A percentile compares a stretch with the other conserved stretches of the same genome.
phyloP scores from a whole-genome alignment of 2,888 invertebrate species.

The Hemithea aestivaria region DNA sequence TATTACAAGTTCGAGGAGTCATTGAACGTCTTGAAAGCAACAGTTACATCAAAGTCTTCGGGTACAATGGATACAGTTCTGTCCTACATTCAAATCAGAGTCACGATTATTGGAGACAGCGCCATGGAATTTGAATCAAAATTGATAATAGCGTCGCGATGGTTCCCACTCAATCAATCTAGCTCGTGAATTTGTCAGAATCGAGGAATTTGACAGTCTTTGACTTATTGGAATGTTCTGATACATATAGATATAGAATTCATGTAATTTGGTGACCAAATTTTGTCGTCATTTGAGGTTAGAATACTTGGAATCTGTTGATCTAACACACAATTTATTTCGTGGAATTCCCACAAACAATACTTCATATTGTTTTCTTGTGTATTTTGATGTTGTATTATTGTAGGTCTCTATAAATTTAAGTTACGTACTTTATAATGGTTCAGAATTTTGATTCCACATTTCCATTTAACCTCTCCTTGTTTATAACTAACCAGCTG shows the following conservation, averaged over 20 bases:
- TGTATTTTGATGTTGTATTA: too few species aligned
- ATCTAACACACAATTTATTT: too few species aligned
- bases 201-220: constrained; percentile 5
- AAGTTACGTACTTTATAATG: too few species aligned
- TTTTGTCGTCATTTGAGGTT: too few species aligned
- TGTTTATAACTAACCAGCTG: too few species aligned
- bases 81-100: constrained; percentile 15
- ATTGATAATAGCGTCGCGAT: constrained; percentile 13
- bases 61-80: constrained; percentile 13
- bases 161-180: constrained; percentile 17
- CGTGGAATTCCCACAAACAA: too few species aligned
- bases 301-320: too few species aligned
- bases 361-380: too few species aligned
- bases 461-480: too few species aligned
- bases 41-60: constrained; percentile 17
- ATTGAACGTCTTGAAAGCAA: constrained; percentile 11
- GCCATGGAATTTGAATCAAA: constrained; percentile 19
- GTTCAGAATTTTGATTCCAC: too few species aligned
- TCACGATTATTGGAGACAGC: constrained; percentile 18
- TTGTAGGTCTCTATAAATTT: too few species aligned
- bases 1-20: constrained; percentile 12
- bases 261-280: too few species aligned
- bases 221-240: neutral
- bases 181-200: constrained; percentile 12
- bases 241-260: neutral